These are phyloP conservation scores for Crenuchus spilurus DNA, from an alignment of 2,797 vertebrate genomes.

Conservation along the genomic window DNA sequence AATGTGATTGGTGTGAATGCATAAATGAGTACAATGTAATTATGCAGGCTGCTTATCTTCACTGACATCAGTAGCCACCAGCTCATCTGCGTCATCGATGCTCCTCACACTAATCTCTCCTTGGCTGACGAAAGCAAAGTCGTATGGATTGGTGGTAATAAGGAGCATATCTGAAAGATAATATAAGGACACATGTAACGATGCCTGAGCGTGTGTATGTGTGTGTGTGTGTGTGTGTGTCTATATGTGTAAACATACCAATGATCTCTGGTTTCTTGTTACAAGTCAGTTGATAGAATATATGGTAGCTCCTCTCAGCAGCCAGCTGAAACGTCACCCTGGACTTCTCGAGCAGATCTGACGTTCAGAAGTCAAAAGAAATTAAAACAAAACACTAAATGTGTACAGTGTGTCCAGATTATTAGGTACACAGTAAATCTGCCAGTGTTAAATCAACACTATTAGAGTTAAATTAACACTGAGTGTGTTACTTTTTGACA, in stretches of 20 bases:
- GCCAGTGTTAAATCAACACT: too few species aligned
- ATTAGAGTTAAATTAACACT: too few species aligned
- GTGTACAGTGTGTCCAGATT: too few species aligned
- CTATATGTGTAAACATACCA: constrained; percentile 64
- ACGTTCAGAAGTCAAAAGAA: background rate
- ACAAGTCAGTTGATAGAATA: constrained; percentile 87
- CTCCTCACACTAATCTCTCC: constrained; percentile 86
- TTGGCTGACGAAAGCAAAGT: constrained; percentile 82
- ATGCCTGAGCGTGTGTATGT: background rate
- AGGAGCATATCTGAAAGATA: constrained; percentile 79
- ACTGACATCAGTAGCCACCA: constrained; percentile 89
- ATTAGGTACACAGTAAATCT: background rate
- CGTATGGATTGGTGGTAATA: constrained; percentile 87
- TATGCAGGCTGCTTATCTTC: background rate
- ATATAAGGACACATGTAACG: background rate
- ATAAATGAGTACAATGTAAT: background rate
- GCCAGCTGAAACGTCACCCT: constrained; percentile 4
- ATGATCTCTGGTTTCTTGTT: constrained; percentile 86
- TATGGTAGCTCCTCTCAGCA: constrained; percentile 84
- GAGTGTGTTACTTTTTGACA: too few species aligned
- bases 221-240: background rate
- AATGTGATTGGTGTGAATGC: background rate
- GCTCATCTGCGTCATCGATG: constrained; percentile 86
- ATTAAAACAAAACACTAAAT: background rate
- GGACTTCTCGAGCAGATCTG: constrained; percentile 14